These are phyloP conservation scores for Phthorimaea operculella DNA, from an alignment of 1,140 invertebrate species.

Conservation along the genomic window DNA sequence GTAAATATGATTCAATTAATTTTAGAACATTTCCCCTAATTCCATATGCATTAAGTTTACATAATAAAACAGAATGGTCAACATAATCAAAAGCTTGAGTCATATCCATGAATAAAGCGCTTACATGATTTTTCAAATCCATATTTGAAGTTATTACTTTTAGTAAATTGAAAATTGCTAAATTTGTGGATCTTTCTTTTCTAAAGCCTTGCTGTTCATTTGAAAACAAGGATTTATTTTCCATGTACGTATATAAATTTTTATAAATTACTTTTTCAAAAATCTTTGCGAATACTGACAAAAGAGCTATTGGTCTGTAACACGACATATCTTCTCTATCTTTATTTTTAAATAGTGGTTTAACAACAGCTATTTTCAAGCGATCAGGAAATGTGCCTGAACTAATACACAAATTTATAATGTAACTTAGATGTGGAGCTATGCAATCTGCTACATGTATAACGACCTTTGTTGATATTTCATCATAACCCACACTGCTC, in stretches of 20 bases:
- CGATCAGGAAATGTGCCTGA: conserved; percentile 6
- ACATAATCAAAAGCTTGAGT: conserved; percentile 1
- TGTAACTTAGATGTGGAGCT: conserved; percentile 3
- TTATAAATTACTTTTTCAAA: too few relatives aligned
- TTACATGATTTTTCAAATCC: not conserved
- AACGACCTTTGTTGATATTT: conserved; percentile 11
- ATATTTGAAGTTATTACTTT: not conserved
- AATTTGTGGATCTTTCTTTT: not conserved
- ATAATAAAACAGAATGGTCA: not conserved
- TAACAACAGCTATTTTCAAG: conserved; percentile 6
- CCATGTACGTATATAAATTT: conserved; percentile 6
- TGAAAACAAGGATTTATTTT: conserved; percentile 3
- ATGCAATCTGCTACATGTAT: conserved; percentile 8
- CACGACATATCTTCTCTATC: conserved; percentile 5
- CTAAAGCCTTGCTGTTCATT: conserved; percentile 6
- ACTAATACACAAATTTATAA: conserved; percentile 5
- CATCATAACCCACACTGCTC: conserved; percentile 13
- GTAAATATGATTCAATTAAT: too few relatives aligned
- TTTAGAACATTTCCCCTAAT: too few relatives aligned
- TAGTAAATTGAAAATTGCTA: not conserved
- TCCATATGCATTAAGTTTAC: too few relatives aligned
- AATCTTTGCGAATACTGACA: too few relatives aligned
- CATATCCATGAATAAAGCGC: not conserved
- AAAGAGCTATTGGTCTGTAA: conserved; percentile 6
- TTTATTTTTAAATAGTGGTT: conserved; percentile 9